These are phyloP conservation scores for Labroides dimidiatus DNA, from an alignment of 2,797 vertebrate species.

Conservation along the genomic window DNA sequence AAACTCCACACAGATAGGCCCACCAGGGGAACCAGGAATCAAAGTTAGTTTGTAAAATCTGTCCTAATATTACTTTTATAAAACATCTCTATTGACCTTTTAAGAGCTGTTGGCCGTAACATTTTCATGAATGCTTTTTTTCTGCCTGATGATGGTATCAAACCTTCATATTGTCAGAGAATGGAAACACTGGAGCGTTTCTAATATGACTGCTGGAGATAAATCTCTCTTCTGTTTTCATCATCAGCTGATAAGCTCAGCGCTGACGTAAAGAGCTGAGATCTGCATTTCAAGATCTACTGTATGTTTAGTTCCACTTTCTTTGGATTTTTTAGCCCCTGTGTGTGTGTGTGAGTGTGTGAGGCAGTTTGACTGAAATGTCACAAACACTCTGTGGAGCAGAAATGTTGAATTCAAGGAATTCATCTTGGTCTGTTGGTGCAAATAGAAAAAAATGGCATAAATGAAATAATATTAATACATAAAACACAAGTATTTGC, in stretches of 20 bases:
- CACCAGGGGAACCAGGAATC: too few relatives aligned
- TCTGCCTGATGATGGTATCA: conserved; percentile 29
- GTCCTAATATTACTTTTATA: too few relatives aligned
- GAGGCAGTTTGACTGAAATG: conserved; percentile 60
- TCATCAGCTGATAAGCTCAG: conserved; percentile 39
- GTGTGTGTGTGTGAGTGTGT: neutral
- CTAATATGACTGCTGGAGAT: conserved; percentile 42
- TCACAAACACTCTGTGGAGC: conserved; percentile 37
- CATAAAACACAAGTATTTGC: too few relatives aligned
- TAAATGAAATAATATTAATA: too few relatives aligned
- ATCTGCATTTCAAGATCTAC: conserved; percentile 16
- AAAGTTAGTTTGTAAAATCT: too few relatives aligned
- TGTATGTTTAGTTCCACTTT: neutral
- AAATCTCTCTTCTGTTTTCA: conserved; percentile 43
- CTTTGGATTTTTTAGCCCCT: too few relatives aligned
- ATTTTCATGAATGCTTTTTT: conserved; percentile 2
- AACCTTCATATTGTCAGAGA: conserved; percentile 12
- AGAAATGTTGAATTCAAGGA: conserved; percentile 38
- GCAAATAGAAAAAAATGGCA: too few relatives aligned
- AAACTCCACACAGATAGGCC: too few relatives aligned
- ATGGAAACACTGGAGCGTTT: conserved; percentile 38
- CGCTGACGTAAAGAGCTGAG: conserved; percentile 10
- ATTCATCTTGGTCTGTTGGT: too few relatives aligned
- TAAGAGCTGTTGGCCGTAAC: too few relatives aligned
- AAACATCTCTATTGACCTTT: too few relatives aligned